phyloP scores from a whole-genome alignment of 2,888 invertebrate species.

The Drosophila multiciliata region DNA sequence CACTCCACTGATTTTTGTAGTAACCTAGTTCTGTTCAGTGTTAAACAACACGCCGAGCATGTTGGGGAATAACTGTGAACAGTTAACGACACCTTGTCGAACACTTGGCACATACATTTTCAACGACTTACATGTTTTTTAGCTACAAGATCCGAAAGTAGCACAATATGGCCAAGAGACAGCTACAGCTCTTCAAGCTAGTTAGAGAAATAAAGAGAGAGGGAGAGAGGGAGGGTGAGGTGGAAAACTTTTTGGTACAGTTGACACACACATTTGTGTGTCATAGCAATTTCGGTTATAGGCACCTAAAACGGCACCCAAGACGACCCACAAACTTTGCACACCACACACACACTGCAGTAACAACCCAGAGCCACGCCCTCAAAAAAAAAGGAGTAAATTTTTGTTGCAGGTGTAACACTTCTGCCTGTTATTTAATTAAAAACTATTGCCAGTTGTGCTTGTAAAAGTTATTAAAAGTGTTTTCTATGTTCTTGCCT shows the following conservation, averaged over 20 bases:
- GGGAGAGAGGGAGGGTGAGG: background rate
- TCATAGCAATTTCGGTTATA: conserved; percentile 45
- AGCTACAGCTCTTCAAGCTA: background rate
- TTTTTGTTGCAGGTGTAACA: conserved; percentile 29
- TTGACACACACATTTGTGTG: conserved; percentile 52
- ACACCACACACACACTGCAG: conserved; percentile 37
- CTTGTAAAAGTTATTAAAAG: conserved; percentile 48
- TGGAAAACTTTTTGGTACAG: conserved; percentile 38
- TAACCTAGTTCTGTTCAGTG: conserved; percentile 3
- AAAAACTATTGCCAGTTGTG: conserved; percentile 63
- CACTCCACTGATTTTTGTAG: background rate
- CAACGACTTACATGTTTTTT: conserved; percentile 47
- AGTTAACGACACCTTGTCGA: conserved; percentile 35
- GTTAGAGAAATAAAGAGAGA: background rate
- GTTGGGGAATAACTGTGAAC: conserved; percentile 27
- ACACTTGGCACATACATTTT: conserved; percentile 64
- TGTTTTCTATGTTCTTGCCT: conserved; percentile 29
- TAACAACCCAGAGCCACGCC: conserved; percentile 39
- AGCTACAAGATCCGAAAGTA: conserved; percentile 22
- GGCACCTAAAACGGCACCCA: conserved; percentile 56
- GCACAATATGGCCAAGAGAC: background rate
- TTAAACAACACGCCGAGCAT: conserved; percentile 25
- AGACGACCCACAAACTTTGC: conserved; percentile 58
- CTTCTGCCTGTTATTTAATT: conserved; percentile 68
- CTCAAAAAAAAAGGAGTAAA: background rate